A percentile compares a stretch with the other conserved stretches of the same genome.
Evolutionary conservation across 2,797 vertebrate genomes (phyloP).

Genomic region (Xenopus petersii): DNA sequence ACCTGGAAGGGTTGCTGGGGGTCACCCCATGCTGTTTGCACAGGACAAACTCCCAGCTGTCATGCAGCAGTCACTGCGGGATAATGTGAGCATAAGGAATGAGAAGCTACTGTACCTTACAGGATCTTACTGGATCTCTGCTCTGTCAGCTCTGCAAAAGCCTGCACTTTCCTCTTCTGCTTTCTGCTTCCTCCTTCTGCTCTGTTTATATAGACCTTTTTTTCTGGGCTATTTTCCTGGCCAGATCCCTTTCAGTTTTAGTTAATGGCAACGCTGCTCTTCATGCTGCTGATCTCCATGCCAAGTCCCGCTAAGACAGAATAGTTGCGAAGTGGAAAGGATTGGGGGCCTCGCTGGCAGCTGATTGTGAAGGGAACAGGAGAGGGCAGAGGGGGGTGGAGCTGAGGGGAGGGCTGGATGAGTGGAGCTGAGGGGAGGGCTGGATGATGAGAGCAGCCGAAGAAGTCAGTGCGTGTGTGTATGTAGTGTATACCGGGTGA

Average conservation of each 20-base stretch:
- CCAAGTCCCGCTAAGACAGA: constrained; percentile 37
- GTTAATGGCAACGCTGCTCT: constrained; percentile 24
- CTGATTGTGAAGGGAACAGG: constrained; percentile 35
- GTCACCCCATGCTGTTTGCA: background rate
- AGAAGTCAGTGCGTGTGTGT: constrained; percentile 1
- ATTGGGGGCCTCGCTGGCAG: constrained; percentile 39
- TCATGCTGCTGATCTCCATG: constrained; percentile 35
- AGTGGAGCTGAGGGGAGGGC: constrained; percentile 23
- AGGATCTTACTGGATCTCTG: constrained; percentile 12
- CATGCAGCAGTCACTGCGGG: background rate
- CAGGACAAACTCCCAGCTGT: constrained; percentile 6
- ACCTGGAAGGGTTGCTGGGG: constrained; percentile 10
- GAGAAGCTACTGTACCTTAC: background rate
- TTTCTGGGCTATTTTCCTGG: background rate
- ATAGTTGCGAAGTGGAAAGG: constrained; percentile 39
- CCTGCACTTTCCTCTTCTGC: background rate
- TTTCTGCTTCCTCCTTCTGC: background rate
- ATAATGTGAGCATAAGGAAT: constrained; percentile 14
- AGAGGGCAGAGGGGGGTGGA: constrained; percentile 3
- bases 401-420: background rate
- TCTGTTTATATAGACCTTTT: background rate
- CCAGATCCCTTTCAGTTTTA: constrained; percentile 5
- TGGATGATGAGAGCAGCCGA: background rate
- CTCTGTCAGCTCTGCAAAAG: background rate
- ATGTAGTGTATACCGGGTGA: background rate